Conservation (phyloP, 30 jellyfish, hydroid and myxozoan genomes). For the Turritopsis rubra region DNA sequence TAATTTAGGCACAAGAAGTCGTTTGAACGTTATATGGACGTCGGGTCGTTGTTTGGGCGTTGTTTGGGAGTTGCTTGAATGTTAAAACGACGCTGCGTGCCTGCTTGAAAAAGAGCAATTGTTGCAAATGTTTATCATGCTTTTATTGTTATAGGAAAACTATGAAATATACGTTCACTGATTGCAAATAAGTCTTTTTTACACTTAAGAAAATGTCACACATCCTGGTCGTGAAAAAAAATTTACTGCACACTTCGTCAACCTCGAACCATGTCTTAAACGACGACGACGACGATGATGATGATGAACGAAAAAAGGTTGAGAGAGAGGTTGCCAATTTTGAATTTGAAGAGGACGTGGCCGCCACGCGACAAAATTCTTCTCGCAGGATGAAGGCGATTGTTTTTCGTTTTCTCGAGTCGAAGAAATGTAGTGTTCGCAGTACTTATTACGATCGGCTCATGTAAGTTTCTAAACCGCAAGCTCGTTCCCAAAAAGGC, state of each 20-base stretch:
- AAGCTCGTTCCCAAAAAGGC: neutral
- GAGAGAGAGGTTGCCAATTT: neutral
- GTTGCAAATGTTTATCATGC: too few relatives aligned
- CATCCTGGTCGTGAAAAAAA: neutral
- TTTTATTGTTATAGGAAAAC: too few relatives aligned
- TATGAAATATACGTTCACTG: too few relatives aligned
- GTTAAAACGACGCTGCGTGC: too few relatives aligned
- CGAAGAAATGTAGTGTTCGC: neutral
- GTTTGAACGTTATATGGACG: too few relatives aligned
- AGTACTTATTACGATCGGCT: neutral
- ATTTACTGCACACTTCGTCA: neutral
- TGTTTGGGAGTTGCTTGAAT: too few relatives aligned
- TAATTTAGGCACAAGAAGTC: too few relatives aligned
- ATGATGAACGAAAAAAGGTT: neutral
- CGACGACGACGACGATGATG: neutral
- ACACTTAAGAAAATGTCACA: neutral
- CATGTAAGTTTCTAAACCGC: neutral
- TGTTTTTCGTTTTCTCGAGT: conserved; percentile 6
- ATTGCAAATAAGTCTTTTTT: too few relatives aligned
- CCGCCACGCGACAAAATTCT: neutral
- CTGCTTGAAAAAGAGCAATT: too few relatives aligned
- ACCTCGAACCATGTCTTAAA: neutral
- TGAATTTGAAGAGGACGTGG: neutral
- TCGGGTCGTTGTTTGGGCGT: too few relatives aligned
- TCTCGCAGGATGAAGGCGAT: neutral